A percentile compares a stretch with the other conserved stretches of the same genome.
Conservation (phyloP, 2,888 invertebrate species). For the Sepioteuthis lessoniana region DNA sequence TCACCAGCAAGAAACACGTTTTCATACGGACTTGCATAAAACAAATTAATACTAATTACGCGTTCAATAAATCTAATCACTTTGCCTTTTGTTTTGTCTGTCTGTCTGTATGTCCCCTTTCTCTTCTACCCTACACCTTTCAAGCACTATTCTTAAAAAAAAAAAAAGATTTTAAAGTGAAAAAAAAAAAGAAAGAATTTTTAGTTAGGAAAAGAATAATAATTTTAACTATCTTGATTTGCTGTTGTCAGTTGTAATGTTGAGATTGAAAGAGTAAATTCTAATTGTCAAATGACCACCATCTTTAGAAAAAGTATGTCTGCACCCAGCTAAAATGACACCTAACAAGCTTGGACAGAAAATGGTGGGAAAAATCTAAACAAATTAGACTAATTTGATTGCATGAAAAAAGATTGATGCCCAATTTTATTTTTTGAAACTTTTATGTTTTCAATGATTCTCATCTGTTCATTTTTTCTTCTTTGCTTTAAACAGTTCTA, state of each 20-base stretch:
- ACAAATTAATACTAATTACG: not conserved
- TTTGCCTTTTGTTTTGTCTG: not conserved
- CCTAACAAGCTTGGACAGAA: not conserved
- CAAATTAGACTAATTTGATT: conserved; percentile 33
- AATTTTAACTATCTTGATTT: not conserved
- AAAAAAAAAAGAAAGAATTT: no score
- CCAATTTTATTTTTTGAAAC: not conserved
- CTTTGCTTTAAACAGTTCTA: not conserved
- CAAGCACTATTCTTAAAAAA: no score
- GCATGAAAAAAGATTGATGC: not conserved
- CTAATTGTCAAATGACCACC: not conserved
- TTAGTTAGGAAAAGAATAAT: conserved; percentile 33
- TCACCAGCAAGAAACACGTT: not conserved
- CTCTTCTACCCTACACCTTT: no score
- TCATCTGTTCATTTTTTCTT: not conserved
- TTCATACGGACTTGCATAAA: not conserved
- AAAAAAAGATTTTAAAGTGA: no score
- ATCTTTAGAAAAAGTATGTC: not conserved
- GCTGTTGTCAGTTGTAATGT: not conserved
- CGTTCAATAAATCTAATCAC: not conserved
- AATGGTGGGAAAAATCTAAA: conserved; percentile 33
- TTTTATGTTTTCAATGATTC: not conserved
- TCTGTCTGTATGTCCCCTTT: no score
- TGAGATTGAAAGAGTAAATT: not conserved
- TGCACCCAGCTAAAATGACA: not conserved